Evolutionary conservation across 2,888 invertebrate genomes (phyloP).

Genomic region (Mythimna loreyi): DNA sequence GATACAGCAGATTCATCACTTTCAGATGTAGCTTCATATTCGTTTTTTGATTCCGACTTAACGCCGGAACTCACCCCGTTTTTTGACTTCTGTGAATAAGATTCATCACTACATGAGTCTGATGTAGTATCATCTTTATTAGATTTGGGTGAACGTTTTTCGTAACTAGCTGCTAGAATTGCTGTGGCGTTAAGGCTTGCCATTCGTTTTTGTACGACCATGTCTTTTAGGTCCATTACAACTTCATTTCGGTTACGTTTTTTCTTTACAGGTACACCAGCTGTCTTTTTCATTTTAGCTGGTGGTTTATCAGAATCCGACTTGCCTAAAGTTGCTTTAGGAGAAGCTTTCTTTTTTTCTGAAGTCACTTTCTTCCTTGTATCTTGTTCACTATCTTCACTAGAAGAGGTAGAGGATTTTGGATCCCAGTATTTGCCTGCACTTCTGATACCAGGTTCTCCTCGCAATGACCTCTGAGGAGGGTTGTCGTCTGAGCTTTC

Average conservation of each 20-base stretch:
- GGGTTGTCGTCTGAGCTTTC: conserved; percentile 90
- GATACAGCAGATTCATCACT: conserved; percentile 76
- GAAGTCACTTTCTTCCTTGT: conserved; percentile 79
- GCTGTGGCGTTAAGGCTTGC: conserved; percentile 97
- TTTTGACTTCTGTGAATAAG: conserved; percentile 89
- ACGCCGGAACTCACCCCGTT: conserved; percentile 89
- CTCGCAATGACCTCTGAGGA: conserved; percentile 91
- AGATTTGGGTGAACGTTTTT: conserved; percentile 92
- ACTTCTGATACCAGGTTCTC: conserved; percentile 94
- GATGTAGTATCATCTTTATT: conserved; percentile 91
- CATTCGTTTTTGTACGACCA: conserved; percentile 97
- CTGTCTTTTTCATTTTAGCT: conserved; percentile 86
- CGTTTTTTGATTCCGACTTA: conserved; percentile 89
- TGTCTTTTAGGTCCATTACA: conserved; percentile 95
- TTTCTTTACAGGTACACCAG: conserved; percentile 87
- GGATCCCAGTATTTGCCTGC: conserved; percentile 96
- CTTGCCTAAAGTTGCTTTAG: conserved; percentile 80
- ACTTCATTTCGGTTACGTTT: conserved; percentile 91
- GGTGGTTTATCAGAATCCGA: conserved; percentile 88
- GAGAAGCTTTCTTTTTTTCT: conserved; percentile 84
- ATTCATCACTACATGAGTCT: conserved; percentile 90
- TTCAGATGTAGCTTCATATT: conserved; percentile 83
- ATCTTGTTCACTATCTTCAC: conserved; percentile 89
- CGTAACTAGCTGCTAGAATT: conserved; percentile 97
- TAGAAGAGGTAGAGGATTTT: conserved; percentile 92